Percentiles rank a stretch among this genome's conserved stretches.
phyloP scores from a whole-genome alignment of 92 coral and sea anemone species.

The Montipora capitata region DNA sequence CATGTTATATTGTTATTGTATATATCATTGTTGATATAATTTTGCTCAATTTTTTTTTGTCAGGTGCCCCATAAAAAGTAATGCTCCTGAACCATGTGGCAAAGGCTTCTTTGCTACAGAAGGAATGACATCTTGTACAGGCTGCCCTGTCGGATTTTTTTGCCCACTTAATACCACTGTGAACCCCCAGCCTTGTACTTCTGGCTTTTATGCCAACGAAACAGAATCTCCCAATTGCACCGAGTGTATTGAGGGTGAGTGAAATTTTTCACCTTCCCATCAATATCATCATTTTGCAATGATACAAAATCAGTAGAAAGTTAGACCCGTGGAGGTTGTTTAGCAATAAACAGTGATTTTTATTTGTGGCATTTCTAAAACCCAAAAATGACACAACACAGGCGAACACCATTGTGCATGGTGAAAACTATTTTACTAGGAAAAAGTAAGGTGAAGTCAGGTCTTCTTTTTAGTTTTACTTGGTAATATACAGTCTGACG shows the following conservation, averaged over 20 bases:
- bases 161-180: conserved; percentile 84
- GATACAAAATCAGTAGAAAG: too few relatives aligned
- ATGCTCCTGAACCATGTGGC: conserved; percentile 63
- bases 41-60: background rate
- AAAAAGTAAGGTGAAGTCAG: too few relatives aligned
- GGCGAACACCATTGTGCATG: too few relatives aligned
- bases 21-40: too few relatives aligned
- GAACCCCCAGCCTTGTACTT: conserved; percentile 78
- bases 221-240: conserved; percentile 76
- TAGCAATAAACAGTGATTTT: background rate
- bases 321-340: background rate
- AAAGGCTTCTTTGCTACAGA: conserved; percentile 79
- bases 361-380: too few relatives aligned
- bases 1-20: too few relatives aligned
- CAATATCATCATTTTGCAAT: too few relatives aligned
- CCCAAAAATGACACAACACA: too few relatives aligned
- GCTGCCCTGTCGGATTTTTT: conserved; percentile 86
- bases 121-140: conserved; percentile 77
- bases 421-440: too few relatives aligned
- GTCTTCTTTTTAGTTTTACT: too few relatives aligned
- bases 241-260: conserved; percentile 90
- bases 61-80: conserved; percentile 32
- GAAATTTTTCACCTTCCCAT: background rate
- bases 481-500: too few relatives aligned
- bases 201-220: conserved; percentile 91